phyloP scores from a whole-genome alignment of 2,888 invertebrate genomes.

The Ophion ellenae region DNA sequence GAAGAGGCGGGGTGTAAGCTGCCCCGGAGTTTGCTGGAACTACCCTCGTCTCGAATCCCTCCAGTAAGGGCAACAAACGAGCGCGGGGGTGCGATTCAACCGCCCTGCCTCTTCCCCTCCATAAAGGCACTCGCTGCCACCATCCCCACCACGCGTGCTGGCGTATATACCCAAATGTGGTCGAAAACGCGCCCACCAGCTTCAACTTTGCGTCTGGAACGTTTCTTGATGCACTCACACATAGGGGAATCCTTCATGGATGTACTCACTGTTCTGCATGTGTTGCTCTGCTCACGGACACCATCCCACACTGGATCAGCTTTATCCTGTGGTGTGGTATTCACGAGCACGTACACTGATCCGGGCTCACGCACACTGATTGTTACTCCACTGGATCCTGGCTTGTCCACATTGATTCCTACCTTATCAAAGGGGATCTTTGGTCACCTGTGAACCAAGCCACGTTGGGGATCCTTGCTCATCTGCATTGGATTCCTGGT shows the following conservation, averaged over 20 bases:
- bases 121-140: constrained; percentile 38
- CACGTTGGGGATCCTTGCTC: not conserved
- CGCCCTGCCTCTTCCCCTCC: constrained; percentile 32
- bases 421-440: not conserved
- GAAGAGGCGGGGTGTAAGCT: constrained; percentile 49
- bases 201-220: constrained; percentile 13
- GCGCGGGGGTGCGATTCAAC: constrained; percentile 65
- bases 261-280: no score
- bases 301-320: not conserved
- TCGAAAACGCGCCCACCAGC: constrained; percentile 40
- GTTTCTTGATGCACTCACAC: not conserved
- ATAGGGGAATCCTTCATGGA: not conserved
- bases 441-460: not conserved
- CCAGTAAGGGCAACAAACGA: constrained; percentile 75
- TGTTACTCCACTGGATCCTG: not conserved
- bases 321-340: not conserved
- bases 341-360: not conserved
- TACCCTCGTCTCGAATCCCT: constrained; percentile 56
- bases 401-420: not conserved
- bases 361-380: not conserved
- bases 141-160: constrained; percentile 1
- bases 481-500: not conserved
- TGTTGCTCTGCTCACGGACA: not conserved
- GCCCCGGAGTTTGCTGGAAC: constrained; percentile 33
- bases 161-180: not conserved